Conservation (phyloP, 2,888 invertebrate genomes). For the Laspeyria flexula region DNA sequence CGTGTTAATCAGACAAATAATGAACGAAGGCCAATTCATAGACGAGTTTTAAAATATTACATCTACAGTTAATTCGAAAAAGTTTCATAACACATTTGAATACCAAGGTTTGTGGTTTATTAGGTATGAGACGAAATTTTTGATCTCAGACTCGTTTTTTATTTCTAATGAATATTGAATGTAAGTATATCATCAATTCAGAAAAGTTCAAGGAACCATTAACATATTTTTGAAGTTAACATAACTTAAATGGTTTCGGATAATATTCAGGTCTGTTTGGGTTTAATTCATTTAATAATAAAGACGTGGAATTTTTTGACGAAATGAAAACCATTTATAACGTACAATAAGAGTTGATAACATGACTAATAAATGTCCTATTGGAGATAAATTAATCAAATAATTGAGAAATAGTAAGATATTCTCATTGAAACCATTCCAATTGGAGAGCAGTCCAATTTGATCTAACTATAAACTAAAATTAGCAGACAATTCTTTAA, state of each 20-base stretch:
- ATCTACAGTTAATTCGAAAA: constrained; percentile 28
- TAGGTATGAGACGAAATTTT: constrained; percentile 47
- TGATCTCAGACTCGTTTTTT: constrained; percentile 38
- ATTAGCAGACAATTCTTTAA: constrained; percentile 9
- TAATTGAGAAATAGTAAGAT: no score
- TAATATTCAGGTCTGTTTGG: not conserved
- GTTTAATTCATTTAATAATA: not conserved
- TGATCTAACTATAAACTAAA: not conserved
- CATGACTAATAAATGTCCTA: no score
- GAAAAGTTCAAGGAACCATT: constrained; percentile 57
- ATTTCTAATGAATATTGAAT: constrained; percentile 46
- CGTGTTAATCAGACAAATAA: constrained; percentile 52
- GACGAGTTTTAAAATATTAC: constrained; percentile 41
- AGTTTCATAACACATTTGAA: constrained; percentile 52
- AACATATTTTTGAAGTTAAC: constrained; percentile 30
- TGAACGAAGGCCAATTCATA: constrained; percentile 51
- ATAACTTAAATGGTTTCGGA: not conserved
- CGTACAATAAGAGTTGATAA: no score
- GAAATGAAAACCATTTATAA: no score
- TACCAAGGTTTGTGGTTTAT: constrained; percentile 55
- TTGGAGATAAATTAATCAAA: no score
- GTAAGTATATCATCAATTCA: constrained; percentile 42
- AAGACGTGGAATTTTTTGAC: no score
- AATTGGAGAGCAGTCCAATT: not conserved
- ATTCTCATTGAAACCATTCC: not conserved